phyloP scores from a whole-genome alignment of 2,797 vertebrate species.

The Intellagama lesueurii region DNA sequence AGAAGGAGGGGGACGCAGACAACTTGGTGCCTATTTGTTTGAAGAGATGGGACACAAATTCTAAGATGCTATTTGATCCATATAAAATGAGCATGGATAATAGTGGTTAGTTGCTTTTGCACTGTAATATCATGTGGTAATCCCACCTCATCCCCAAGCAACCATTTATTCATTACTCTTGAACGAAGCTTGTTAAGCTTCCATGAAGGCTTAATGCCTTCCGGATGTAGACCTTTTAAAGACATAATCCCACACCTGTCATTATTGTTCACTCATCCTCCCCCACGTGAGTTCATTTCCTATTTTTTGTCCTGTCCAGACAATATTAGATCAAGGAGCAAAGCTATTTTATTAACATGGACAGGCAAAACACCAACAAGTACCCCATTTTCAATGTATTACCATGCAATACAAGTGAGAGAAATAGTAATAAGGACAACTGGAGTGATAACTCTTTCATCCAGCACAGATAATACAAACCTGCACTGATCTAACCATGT shows the following conservation, averaged over 20 bases:
- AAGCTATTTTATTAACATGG: neutral
- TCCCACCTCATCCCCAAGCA: neutral
- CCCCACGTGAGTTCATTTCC: neutral
- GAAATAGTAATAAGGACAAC: neutral
- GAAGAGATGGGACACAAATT: too few relatives aligned
- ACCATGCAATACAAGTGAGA: neutral
- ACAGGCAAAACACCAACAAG: neutral
- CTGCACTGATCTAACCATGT: neutral
- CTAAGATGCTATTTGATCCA: neutral
- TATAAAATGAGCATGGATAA: neutral
- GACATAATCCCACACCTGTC: neutral
- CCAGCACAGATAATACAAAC: neutral
- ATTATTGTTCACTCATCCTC: neutral
- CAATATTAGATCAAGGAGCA: neutral
- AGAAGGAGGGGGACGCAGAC: too few relatives aligned
- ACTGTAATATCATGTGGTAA: neutral
- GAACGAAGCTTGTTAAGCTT: slow-evolving; percentile 6
- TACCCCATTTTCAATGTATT: neutral
- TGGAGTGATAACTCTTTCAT: neutral
- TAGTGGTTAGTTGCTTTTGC: neutral
- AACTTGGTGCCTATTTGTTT: too few relatives aligned
- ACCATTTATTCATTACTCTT: neutral
- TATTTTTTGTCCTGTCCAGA: neutral
- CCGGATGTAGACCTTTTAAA: neutral
- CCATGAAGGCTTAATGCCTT: neutral